Evolutionary conservation across 2,888 invertebrate species (phyloP).

Genomic region (Caenorhabditis parvicauda): DNA sequence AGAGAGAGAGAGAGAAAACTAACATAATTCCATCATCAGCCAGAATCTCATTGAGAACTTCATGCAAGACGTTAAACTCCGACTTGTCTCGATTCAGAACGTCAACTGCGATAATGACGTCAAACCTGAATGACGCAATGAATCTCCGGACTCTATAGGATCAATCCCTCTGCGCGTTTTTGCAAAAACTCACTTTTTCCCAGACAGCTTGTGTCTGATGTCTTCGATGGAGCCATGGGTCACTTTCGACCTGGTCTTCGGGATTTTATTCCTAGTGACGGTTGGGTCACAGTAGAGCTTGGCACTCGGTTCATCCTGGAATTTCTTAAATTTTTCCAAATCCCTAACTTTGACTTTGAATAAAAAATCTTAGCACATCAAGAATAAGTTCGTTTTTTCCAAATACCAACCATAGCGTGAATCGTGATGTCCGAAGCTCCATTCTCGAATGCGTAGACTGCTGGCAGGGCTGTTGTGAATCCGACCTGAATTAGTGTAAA

Average conservation of each 20-base stretch:
- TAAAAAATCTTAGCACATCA: not conserved
- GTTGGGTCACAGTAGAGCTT: slow-evolving; percentile 48
- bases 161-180: no score
- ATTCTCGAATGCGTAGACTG: slow-evolving; percentile 50
- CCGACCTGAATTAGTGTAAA: slow-evolving; percentile 36
- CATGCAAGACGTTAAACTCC: slow-evolving; percentile 48
- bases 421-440: slow-evolving; percentile 51
- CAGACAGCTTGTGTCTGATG: slow-evolving; percentile 32
- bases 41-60: slow-evolving; percentile 44
- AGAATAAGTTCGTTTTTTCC: not conserved
- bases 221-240: slow-evolving; percentile 37
- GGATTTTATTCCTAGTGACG: slow-evolving; percentile 49
- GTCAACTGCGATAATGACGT: slow-evolving; percentile 56
- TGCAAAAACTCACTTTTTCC: slow-evolving; percentile 35
- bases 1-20: slow-evolving; percentile 23
- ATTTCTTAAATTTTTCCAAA: no score
- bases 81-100: slow-evolving; percentile 41
- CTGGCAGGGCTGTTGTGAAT: slow-evolving; percentile 55
- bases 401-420: slow-evolving; percentile 31
- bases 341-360: not conserved
- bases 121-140: slow-evolving; percentile 26
- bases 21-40: slow-evolving; percentile 52
- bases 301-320: slow-evolving; percentile 30
- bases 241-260: slow-evolving; percentile 42
- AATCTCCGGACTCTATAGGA: no score